These are phyloP conservation scores for Euclidia mi DNA, from an alignment of 2,888 invertebrate species.

Conservation along the genomic window DNA sequence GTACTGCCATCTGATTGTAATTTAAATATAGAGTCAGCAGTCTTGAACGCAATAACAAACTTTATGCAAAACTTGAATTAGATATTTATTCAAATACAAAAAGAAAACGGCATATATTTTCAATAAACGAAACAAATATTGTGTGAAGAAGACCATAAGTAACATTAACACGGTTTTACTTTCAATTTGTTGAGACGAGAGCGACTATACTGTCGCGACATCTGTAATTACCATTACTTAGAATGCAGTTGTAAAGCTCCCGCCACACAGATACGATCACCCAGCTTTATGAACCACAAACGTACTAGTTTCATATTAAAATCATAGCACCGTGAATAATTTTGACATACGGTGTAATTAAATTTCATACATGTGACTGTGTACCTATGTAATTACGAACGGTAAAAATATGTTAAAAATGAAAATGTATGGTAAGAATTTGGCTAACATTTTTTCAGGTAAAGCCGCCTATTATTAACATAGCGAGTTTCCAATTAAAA, in stretches of 20 bases:
- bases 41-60: constrained; percentile 4
- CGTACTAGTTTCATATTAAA: constrained; percentile 56
- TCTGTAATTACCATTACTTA: constrained; percentile 40
- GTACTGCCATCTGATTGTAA: background rate
- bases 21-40: constrained; percentile 1
- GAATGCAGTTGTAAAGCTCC: constrained; percentile 33
- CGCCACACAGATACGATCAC: constrained; percentile 58
- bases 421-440: constrained; percentile 54
- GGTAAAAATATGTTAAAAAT: constrained; percentile 49
- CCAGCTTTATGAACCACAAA: constrained; percentile 68
- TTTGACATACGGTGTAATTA: constrained; percentile 67
- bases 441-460: constrained; percentile 54
- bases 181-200: constrained; percentile 18
- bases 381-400: constrained; percentile 55
- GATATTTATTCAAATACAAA: constrained; percentile 14
- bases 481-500: constrained; percentile 58
- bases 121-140: constrained; percentile 14
- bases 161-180: constrained; percentile 23
- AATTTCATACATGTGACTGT: constrained; percentile 63
- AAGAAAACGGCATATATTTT: constrained; percentile 16
- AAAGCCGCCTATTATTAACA: constrained; percentile 56
- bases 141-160: background rate
- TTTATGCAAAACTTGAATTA: background rate
- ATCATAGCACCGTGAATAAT: constrained; percentile 67
- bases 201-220: constrained; percentile 23